Base-by-base conservation (phyloP, 2,113 vertebrate genomes). In the Mugil cephalus region DNA sequence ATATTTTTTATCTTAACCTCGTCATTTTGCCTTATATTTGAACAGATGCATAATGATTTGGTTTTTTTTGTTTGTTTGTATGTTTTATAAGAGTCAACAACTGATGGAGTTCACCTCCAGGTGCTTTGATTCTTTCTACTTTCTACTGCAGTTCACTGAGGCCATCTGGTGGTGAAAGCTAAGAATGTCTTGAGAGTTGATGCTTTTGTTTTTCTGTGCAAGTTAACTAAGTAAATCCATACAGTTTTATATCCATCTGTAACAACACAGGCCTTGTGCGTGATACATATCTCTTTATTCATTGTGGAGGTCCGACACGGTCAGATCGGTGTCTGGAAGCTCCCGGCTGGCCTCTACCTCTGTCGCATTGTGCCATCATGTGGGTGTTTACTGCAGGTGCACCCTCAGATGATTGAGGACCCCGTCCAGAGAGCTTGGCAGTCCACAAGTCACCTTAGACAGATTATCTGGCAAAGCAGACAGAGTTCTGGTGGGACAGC, bases 341-440 rank as follows among this genome's bases (percentile, higher is more conserved):
- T 62, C n/a, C 34, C 6, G 7, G 2, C 21, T 19, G 21, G 1
- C 39, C 53, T 68, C 65, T 52, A 74, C 35, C 42, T 77, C 65
- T 76, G 77, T 85, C 72, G 72, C 24, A 68, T 79, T 82, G 51
- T 79, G 89, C 90, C 90, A 88, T 76, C 91, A 36, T 83, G 91
- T 89, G 92, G 90, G 34, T 24, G 17, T 56, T 50, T 15, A 18
- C 18, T 76, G 79, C 56, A 85, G 74, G 64, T 85, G 56, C 87
- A 88, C 5, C 21, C 18, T 78, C 0, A 14, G 46, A 35, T 74
- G 43, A 61, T 5, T 0, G 18, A n/a, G 40, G 51, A 24, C 10
- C 34, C 24, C 35, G 15, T 21, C 10, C 38, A 64, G 61, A 53
- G 38, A 48, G 43, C 15, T 30, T 61, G 40, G 14, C 43, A 47